Base-by-base conservation (phyloP, 2,797 vertebrate genomes). In the Prionace glauca region DNA sequence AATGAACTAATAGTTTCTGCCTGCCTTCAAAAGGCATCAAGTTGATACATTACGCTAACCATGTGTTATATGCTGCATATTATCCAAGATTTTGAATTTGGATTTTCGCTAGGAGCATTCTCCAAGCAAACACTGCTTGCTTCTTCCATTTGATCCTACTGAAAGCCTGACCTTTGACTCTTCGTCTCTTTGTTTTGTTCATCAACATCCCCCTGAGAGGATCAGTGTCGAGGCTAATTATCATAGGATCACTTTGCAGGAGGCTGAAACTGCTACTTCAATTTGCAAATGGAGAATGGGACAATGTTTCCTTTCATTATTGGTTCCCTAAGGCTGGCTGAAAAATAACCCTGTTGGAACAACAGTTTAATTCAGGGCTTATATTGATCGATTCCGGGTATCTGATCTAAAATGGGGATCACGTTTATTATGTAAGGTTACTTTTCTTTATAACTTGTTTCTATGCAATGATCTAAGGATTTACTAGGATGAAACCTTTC, bases 221-320 rank as follows among this genome's bases (percentile, higher is more conserved):
- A 97, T 97, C 96, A 96, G 96, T 97, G 96, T 97, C 97, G 96
- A 95, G n/a, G 96, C 96, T 97, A 97, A 97, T 98, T 97, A 97
- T 96, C 96, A 24, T 88, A 95, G 96, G 96, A 96, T 97, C 97
- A 96, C 96, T 97, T 97, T 97, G 97, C 96, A 96, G 96, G 97
- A 96, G 97, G 95, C 95, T 95, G 96, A 96, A 96, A 96, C 95
- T 96, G 96, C 96, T 96, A 84, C 96, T 97, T 98, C 97, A 97
- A 97, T 96, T 93, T 72, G 26, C 26, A 62, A 84, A 95, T 95
- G 95, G 86, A 90, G 94, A 69, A n/a, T 36, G 88, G 24, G 65
- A 91, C 88, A 91, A 91, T 32, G 56, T 32, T 65, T 29, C 12
- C 26, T 91, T 65, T 65, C 29, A 91, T 91, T 91, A 65, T n/a